phyloP scores from a whole-genome alignment of 2,113 vertebrate species.

The Pygoscelis adeliae region DNA sequence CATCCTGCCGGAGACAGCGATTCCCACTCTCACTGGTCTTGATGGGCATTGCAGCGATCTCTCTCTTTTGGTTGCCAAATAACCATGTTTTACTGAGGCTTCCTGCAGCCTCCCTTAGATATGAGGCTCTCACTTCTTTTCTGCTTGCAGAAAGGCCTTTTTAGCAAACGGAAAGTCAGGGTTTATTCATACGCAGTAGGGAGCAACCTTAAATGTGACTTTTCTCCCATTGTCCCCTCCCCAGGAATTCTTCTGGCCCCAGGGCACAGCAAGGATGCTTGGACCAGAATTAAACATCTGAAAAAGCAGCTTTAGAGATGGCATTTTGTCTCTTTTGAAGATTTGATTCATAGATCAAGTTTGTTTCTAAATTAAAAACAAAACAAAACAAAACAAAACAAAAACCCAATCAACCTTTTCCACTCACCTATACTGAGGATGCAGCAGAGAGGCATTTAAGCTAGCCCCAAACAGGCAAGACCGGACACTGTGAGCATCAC shows the following conservation, averaged over 20 bases:
- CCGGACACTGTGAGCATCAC: not conserved
- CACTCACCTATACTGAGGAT: not conserved
- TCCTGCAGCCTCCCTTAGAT: not conserved
- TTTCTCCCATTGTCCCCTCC: not conserved
- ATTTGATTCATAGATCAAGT: not conserved
- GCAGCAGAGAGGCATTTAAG: not conserved
- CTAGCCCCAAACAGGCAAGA: too few relatives aligned
- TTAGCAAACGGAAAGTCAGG: not conserved
- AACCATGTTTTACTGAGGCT: not conserved
- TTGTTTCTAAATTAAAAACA: not conserved
- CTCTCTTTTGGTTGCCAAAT: rapidly evolving
- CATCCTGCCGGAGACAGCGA: rapidly evolving
- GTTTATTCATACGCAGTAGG: not conserved
- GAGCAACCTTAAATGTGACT: not conserved
- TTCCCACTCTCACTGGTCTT: rapidly evolving
- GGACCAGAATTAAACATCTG: not conserved
- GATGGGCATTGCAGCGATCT: rapidly evolving
- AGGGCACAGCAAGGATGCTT: not conserved
- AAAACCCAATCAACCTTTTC: not conserved
- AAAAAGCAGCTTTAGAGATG: not conserved
- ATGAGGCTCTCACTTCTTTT: not conserved
- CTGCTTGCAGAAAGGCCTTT: not conserved
- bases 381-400: not conserved
- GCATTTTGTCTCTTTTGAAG: not conserved
- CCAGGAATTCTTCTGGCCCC: not conserved